Conservation (phyloP, 2,888 invertebrate genomes). For the Myopa testacea region DNA sequence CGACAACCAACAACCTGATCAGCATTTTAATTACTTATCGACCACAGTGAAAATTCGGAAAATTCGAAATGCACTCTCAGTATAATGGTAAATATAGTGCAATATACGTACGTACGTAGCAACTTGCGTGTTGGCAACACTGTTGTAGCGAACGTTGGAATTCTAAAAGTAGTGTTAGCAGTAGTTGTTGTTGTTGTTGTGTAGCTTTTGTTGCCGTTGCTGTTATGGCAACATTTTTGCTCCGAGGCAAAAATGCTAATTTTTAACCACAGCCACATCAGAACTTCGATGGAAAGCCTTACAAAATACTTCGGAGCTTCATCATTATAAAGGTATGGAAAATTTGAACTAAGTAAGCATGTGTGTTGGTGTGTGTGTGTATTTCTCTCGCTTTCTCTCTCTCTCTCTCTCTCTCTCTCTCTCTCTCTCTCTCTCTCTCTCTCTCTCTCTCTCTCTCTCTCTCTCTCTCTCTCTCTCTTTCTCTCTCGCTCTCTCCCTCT, state of each 20-base stretch:
- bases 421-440: not conserved
- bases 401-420: too few relatives aligned
- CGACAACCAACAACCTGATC: slow-evolving; percentile 33
- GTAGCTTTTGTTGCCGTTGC: not conserved
- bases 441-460: not conserved
- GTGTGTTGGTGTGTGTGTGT: not conserved
- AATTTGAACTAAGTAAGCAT: not conserved
- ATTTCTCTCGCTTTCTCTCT: not conserved
- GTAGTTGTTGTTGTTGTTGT: slow-evolving; percentile 1
- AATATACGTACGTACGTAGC: not conserved
- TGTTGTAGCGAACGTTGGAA: not conserved
- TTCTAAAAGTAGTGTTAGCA: not conserved
- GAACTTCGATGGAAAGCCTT: not conserved
- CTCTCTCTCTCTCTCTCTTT: too few relatives aligned
- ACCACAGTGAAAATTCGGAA: slow-evolving; percentile 36
- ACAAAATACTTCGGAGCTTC: not conserved
- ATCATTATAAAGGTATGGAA: not conserved
- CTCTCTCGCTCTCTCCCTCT: not conserved
- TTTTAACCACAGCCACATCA: slow-evolving; percentile 17
- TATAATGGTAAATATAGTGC: slow-evolving; percentile 11
- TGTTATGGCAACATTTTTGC: not conserved
- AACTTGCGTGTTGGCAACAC: not conserved
- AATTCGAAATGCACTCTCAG: not conserved
- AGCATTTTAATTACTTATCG: slow-evolving; percentile 47
- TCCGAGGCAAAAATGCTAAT: slow-evolving; percentile 17